These are phyloP conservation scores for Rhagologus leucostigma DNA, from an alignment of 2,113 vertebrate species.

Conservation along the genomic window DNA sequence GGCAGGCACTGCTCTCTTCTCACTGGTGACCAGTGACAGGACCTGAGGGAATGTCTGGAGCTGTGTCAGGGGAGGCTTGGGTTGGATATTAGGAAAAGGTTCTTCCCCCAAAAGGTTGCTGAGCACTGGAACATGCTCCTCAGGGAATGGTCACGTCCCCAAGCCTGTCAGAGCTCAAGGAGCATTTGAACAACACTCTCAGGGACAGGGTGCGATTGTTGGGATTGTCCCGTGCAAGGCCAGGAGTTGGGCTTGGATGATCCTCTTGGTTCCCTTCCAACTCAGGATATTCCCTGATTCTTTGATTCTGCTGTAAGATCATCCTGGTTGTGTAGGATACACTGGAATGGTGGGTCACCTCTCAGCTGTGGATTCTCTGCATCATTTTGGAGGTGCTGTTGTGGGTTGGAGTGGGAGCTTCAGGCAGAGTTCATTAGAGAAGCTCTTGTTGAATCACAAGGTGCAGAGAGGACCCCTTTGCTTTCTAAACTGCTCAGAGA, in stretches of 20 bases:
- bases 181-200: neutral
- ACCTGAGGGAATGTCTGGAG: neutral
- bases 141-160: rapidly evolving
- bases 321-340: neutral
- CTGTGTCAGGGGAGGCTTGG: neutral
- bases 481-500: neutral
- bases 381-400: neutral
- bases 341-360: rapidly evolving
- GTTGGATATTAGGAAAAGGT: neutral
- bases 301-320: neutral
- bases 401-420: neutral
- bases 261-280: rapidly evolving
- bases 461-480: neutral
- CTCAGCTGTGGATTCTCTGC: neutral
- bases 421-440: neutral
- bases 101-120: rapidly evolving
- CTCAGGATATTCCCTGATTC: neutral
- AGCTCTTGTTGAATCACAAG: neutral
- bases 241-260: neutral
- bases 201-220: neutral
- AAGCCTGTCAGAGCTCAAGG: neutral
- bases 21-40: neutral
- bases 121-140: neutral
- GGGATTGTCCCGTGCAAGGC: neutral
- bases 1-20: neutral